Evolutionary conservation across 1,140 invertebrate species (phyloP), one percentile per base, ranked within the genome.

Genomic region (Diabrotica virgifera): DNA sequence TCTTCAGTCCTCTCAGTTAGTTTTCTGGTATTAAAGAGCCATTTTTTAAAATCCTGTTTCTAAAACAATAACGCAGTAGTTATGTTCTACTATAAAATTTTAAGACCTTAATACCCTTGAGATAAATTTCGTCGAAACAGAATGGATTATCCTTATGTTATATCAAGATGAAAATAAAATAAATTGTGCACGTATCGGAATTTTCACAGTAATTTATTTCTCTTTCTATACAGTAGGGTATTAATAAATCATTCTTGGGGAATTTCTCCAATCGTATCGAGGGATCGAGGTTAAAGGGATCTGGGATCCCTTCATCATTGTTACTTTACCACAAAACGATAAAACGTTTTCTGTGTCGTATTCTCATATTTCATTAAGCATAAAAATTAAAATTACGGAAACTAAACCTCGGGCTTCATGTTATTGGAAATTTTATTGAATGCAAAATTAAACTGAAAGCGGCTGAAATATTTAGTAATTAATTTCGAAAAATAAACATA

Each of bases 111-210:
- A 46, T 46, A 46, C 40, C n/a, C 3, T 46, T 46, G n/a, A 46
- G 40, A 46, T 46, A n/a, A 46, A 46, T 46, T 46, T 46, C 40
- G 8, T 46, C 40, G n/a, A 46, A 46, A 10, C 40, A 46, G n/a
- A 46, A 46, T 46, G 40, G 40, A 46, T 46, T 46, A 46, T 46
- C 40, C 40, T 46, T 46, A 46, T 46, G 8, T 3, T 46, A 46
- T 46, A 46, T 46, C 40, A 46, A 46, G 40, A 46, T n/a, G 40
- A n/a, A 24, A 46, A 46, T 46, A 46, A 46, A 46, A 46, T 46
- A 46, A 46, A 46, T 46, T 46, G 40, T n/a, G 24, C 24, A 24
- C 24, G 24, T 46, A 46, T 46, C 40, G 40, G 40, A 46, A 46
- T 46, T 46, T 46, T 46, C n/a, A 46, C 40, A 8, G 40, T 6